Base-by-base conservation (phyloP, 1,140 invertebrate species). In the Triops longicaudatus region DNA sequence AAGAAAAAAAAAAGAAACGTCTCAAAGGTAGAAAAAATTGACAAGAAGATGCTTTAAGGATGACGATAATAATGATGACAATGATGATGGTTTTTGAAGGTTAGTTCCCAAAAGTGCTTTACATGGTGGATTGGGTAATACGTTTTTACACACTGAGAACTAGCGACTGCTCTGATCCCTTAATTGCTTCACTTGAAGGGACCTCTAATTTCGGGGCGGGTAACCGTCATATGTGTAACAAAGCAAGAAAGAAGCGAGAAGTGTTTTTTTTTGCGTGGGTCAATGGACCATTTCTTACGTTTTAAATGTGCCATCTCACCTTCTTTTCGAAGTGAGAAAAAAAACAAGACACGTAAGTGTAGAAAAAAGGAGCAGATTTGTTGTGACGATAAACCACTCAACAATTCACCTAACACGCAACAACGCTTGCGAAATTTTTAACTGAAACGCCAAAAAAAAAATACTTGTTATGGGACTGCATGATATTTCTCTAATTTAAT, bases 141-240 rank as follows among this genome's bases (percentile, higher is more conserved):
- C n/a, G 50, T 63, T 63, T 63, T 63, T 63, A 63, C 50, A 63
- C 22, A 22, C 50, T 63, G 22, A 63, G 50, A 63, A 17, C 50
- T 63, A 63, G 17, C 50, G 50, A 63, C 50, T 63, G 50, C 50
- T 63, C 50, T 63, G 50, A 63, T 63, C 50, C 50, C 50, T 63
- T 63, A 63, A 63, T 63, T 22, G 50, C 50, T 63, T 63, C 22
- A 37, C 2, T 63, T 22, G 50, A 17, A 5, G 22, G 50, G 22
- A 22, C 50, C 50, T 63, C 22, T 63, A 12, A 63, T 63, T 63
- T 63, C 50, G n/a, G 10, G 14, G 17, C 50, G 31, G 7, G 14
- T 63, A 63, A 63, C 50, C 50, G 50, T 63, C 22, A 37, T 37
- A 37, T 37, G 31, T 37, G 31, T 37, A 37, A 37, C 31, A 37